These are phyloP conservation scores for Nyctibius grandis DNA, from an alignment of 2,797 vertebrate species.

Conservation along the genomic window DNA sequence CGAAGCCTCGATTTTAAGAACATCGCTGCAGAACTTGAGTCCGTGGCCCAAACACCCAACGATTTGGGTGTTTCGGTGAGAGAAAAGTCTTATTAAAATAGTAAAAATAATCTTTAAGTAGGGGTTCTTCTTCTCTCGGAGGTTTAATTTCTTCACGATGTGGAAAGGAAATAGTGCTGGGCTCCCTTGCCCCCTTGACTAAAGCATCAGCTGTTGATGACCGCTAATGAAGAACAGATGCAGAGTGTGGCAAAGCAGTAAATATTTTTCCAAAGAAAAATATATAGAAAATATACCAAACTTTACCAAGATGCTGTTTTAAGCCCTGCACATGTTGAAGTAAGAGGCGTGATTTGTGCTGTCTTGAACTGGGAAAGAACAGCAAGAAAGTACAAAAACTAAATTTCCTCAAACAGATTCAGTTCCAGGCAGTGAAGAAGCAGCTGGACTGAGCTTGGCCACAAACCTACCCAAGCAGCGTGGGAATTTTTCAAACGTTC, in stretches of 20 bases:
- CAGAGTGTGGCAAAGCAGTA: background rate
- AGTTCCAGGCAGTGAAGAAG: background rate
- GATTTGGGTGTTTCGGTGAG: background rate
- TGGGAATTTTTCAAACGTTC: background rate
- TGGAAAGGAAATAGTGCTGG: background rate
- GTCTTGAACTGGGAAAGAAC: background rate
- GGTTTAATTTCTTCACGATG: background rate
- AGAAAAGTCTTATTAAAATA: background rate
- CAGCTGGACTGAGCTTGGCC: background rate
- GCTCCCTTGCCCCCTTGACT: background rate
- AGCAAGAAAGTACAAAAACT: too few relatives aligned
- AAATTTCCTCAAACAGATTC: background rate
- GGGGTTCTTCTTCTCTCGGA: background rate
- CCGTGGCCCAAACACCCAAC: background rate
- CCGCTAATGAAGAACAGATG: background rate
- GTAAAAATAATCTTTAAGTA: background rate
- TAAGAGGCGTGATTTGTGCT: background rate
- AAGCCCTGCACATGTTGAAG: background rate
- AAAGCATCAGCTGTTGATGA: background rate
- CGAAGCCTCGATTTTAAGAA: accelerated
- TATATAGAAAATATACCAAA: background rate
- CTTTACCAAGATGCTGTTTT: background rate
- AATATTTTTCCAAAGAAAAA: background rate
- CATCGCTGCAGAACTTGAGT: background rate
- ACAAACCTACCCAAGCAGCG: accelerated